Base-by-base conservation (phyloP, 2,888 invertebrate genomes). In the Perizoma flavofasciatum region DNA sequence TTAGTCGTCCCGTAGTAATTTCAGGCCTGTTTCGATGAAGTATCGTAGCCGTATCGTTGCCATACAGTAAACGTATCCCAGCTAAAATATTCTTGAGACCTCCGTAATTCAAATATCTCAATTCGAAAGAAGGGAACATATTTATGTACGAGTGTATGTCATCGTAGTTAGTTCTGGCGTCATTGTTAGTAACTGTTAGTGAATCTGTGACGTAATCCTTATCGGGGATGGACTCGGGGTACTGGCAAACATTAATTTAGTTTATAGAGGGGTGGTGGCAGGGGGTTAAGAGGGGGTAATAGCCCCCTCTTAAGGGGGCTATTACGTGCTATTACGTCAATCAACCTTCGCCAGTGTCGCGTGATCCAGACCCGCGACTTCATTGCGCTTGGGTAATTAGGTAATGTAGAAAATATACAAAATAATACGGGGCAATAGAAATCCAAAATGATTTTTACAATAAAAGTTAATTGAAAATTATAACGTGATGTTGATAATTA, bases 161-260 rank as follows among this genome's bases (percentile, higher is more conserved):
- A n/a, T n/a, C n/a, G n/a, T n/a, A n/a, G n/a, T n/a, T 43, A 45
- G n/a, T 22, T 8, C 7, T 1, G 0, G 7, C 37, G 37, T 37
- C 37, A 37, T 37, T 37, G 4, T n/a, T 34, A 41, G 43, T 37
- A 11, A 53, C 49, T 59, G 10, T 45, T 10, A 35, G 40, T 11
- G 39, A 51, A 47, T 51, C 62, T 62, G 48, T 55, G 58, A 74
- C 77, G 54, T 47, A 54, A 78, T 78, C 74, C 79, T 83, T 82
- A 81, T 82, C 75, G 80, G 77, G 81, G 79, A 78, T 50, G 55
- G 58, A 55, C 58, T 22, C 33, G 11, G 51, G 57, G 58, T 58
- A 58, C 61, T 45, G 44, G 55, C 83, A 85, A 85, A 85, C 85
- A 86, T 84, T 83, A 83, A 85, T 87, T 88, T 84, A 76, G 81